These are phyloP conservation scores for Caenorhabditis sinica DNA, from an alignment of 2,888 invertebrate species.

Conservation along the genomic window DNA sequence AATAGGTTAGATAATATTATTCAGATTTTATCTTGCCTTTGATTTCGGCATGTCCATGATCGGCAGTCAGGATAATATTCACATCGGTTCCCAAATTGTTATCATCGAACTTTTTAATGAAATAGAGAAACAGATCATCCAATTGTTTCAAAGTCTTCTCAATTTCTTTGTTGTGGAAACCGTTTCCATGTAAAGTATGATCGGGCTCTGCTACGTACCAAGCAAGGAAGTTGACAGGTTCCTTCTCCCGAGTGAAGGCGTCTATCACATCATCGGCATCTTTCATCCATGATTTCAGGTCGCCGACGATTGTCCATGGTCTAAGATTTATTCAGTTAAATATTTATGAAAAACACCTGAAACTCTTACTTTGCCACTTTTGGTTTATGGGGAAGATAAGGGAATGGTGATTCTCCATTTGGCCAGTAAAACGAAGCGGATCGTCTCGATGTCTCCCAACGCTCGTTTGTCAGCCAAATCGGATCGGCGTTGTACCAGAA, in stretches of 20 bases:
- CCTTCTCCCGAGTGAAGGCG: slow-evolving; percentile 63
- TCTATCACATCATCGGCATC: slow-evolving; percentile 82
- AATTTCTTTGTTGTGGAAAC: slow-evolving; percentile 83
- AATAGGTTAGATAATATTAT: no score
- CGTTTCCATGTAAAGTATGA: slow-evolving; percentile 83
- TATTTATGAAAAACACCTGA: background rate
- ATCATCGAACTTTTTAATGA: slow-evolving; percentile 78
- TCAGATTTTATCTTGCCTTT: slow-evolving; percentile 2
- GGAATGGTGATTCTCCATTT: slow-evolving; percentile 69
- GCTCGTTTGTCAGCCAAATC: slow-evolving; percentile 72
- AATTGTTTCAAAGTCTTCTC: slow-evolving; percentile 80
- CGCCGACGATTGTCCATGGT: slow-evolving; percentile 68
- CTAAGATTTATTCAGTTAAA: slow-evolving; percentile 13
- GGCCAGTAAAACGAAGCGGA: slow-evolving; percentile 75
- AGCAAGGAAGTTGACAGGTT: slow-evolving; percentile 84
- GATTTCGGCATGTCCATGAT: slow-evolving; percentile 84
- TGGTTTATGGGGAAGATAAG: slow-evolving; percentile 63
- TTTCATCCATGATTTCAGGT: slow-evolving; percentile 77
- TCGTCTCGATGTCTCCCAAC: slow-evolving; percentile 56
- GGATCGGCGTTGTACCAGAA: slow-evolving; percentile 72
- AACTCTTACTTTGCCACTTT: slow-evolving; percentile 49
- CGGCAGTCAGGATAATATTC: slow-evolving; percentile 85
- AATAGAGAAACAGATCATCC: slow-evolving; percentile 83
- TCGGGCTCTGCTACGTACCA: slow-evolving; percentile 85
- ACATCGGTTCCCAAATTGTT: slow-evolving; percentile 78